Percentiles rank a stretch among this genome's conserved stretches.
Evolutionary conservation across 2,113 vertebrate species (phyloP).

Genomic region (Forbesichthys papilliferus): DNA sequence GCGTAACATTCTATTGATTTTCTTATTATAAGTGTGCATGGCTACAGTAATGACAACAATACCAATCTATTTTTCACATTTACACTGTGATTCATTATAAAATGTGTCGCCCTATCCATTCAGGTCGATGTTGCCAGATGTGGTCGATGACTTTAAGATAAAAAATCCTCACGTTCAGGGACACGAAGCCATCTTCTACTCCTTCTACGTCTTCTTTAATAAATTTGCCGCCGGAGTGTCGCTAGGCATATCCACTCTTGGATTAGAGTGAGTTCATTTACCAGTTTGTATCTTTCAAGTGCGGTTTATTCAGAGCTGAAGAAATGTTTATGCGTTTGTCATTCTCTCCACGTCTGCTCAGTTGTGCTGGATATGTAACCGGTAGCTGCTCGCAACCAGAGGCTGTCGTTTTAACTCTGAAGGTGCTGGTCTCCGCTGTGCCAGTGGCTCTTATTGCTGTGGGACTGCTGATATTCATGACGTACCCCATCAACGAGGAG

Average conservation of each 20-base stretch:
- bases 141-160: slow-evolving; percentile 91
- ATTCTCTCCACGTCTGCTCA: slow-evolving; percentile 53
- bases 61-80: background rate
- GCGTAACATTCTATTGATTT: too few species aligned
- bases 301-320: too few species aligned
- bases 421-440: slow-evolving; percentile 84
- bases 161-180: slow-evolving; percentile 81
- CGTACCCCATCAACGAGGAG: slow-evolving; percentile 90
- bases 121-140: slow-evolving; percentile 59
- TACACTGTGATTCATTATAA: too few species aligned
- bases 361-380: slow-evolving; percentile 88
- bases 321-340: too few species aligned
- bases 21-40: background rate
- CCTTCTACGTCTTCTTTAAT: slow-evolving; percentile 95
- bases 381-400: slow-evolving; percentile 81
- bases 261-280: slow-evolving; percentile 83
- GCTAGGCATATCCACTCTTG: slow-evolving; percentile 90
- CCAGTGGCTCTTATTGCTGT: slow-evolving; percentile 84
- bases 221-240: slow-evolving; percentile 94
- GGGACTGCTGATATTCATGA: slow-evolving; percentile 86
- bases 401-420: slow-evolving; percentile 83
- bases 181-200: slow-evolving; percentile 94
- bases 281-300: too few species aligned
- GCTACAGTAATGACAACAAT: background rate
- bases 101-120: slow-evolving; percentile 80